These are phyloP conservation scores for Chelonus formosanus DNA, from an alignment of 2,888 invertebrate genomes.

Conservation along the genomic window DNA sequence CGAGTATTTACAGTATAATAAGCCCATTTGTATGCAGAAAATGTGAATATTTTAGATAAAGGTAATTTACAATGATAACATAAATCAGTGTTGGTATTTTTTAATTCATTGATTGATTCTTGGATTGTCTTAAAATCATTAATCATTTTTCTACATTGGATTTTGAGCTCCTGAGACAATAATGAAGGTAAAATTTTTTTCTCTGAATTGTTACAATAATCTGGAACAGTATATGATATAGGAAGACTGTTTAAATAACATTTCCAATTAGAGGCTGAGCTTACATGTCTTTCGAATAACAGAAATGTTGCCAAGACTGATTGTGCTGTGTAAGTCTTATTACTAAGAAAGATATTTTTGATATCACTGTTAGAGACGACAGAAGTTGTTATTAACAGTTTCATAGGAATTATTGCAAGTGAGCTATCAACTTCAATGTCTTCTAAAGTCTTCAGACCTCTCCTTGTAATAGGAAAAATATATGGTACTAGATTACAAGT, in stretches of 20 bases:
- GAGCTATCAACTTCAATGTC: conserved; percentile 64
- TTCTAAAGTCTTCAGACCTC: conserved; percentile 73
- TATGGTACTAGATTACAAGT: conserved; percentile 47
- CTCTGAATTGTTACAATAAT: conserved; percentile 72
- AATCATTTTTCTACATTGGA: conserved; percentile 41
- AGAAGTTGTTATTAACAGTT: conserved; percentile 66
- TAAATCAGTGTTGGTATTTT: conserved; percentile 27
- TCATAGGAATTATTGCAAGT: conserved; percentile 68
- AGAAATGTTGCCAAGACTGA: conserved; percentile 80
- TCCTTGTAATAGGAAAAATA: conserved; percentile 74
- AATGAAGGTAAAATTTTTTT: conserved; percentile 69
- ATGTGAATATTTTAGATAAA: conserved; percentile 67
- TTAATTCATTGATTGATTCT: conserved; percentile 42
- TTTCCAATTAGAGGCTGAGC: conserved; percentile 69
- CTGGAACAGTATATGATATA: conserved; percentile 72
- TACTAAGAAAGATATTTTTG: conserved; percentile 46
- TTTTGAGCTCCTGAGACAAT: conserved; percentile 64
- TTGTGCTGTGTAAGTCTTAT: conserved; percentile 68
- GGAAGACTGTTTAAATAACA: conserved; percentile 79
- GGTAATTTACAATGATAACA: conserved; percentile 64
- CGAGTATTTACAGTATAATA: conserved; percentile 88
- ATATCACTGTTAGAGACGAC: conserved; percentile 57
- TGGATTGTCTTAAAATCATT: conserved; percentile 45
- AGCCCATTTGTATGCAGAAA: conserved; percentile 76
- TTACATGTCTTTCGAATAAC: conserved; percentile 72